A percentile compares a stretch with the other conserved stretches of the same genome.
Conservation (phyloP, 2,888 invertebrate species). For the Zygogramma bicolorata region DNA sequence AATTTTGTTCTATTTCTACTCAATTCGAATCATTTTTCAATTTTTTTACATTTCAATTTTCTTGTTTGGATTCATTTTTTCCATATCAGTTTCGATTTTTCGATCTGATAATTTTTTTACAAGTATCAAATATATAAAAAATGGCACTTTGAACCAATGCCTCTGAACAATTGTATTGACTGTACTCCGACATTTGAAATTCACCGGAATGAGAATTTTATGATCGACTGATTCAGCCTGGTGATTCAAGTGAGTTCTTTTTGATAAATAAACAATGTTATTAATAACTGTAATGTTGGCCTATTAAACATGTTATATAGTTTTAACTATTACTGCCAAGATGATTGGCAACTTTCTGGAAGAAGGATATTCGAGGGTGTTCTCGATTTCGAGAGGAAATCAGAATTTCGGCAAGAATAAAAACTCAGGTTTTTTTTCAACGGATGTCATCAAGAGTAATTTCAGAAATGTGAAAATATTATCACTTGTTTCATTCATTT, state of each 20-base stretch:
- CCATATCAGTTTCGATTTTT: no score
- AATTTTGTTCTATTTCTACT: no score
- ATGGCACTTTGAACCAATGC: no score
- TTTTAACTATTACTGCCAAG: conserved; percentile 28
- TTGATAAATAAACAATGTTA: conserved; percentile 6
- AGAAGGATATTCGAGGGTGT: conserved; percentile 16
- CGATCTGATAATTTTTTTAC: no score
- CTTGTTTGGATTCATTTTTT: no score
- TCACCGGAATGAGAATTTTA: neutral
- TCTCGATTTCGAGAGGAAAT: conserved; percentile 19
- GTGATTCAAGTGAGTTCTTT: neutral
- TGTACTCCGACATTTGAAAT: neutral
- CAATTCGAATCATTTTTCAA: no score
- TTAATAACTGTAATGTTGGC: conserved; percentile 25
- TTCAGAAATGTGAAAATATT: neutral
- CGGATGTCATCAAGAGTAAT: neutral
- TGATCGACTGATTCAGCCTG: neutral
- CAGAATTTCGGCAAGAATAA: neutral
- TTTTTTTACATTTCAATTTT: no score
- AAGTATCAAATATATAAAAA: no score
- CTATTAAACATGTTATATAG: conserved; percentile 31
- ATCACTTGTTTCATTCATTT: neutral
- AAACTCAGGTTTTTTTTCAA: no score
- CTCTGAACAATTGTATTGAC: neutral
- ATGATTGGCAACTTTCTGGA: conserved; percentile 16